Evolutionary conservation across 2,113 vertebrate genomes (phyloP).

Genomic region (Sardina pilchardus): DNA sequence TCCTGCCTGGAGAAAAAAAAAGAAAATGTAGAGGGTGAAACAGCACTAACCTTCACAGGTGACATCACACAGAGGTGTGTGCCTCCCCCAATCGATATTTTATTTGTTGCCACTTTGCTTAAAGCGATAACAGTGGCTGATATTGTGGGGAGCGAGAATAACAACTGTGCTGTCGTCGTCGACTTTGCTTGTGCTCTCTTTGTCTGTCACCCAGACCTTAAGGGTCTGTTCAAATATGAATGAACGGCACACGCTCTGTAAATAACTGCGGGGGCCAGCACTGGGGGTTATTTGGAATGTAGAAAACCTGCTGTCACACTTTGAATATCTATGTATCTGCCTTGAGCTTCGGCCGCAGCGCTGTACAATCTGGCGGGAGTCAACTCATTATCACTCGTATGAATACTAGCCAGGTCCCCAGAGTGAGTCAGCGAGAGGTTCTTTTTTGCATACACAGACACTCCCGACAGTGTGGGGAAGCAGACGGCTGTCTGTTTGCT

Average conservation of each 20-base stretch:
- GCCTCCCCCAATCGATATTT: conserved; percentile 69
- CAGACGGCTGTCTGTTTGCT: neutral
- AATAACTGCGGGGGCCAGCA: conserved; percentile 72
- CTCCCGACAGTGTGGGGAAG: neutral
- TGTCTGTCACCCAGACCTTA: conserved; percentile 71
- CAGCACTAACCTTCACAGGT: conserved; percentile 66
- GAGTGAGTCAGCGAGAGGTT: neutral
- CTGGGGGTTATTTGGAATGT: conserved; percentile 74
- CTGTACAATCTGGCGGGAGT: conserved; percentile 51
- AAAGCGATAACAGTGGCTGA: conserved; percentile 65
- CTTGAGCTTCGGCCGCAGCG: conserved; percentile 51
- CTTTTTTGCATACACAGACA: neutral
- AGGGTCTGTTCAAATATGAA: conserved; percentile 74
- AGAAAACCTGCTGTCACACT: conserved; percentile 72
- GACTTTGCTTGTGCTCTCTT: conserved; percentile 62
- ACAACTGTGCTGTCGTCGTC: conserved; percentile 60
- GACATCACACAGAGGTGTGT: conserved; percentile 60
- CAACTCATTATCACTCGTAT: conserved; percentile 58
- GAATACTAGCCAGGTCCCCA: conserved; percentile 28
- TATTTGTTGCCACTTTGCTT: conserved; percentile 64
- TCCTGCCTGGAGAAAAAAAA: neutral
- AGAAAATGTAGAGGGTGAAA: conserved; percentile 40
- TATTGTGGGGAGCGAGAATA: conserved; percentile 59
- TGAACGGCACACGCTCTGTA: conserved; percentile 71
- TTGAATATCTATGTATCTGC: conserved; percentile 72